Percentiles rank a stretch among this genome's conserved stretches.
phyloP scores from a whole-genome alignment of 2,888 invertebrate genomes.

The Zelleria hepariella region DNA sequence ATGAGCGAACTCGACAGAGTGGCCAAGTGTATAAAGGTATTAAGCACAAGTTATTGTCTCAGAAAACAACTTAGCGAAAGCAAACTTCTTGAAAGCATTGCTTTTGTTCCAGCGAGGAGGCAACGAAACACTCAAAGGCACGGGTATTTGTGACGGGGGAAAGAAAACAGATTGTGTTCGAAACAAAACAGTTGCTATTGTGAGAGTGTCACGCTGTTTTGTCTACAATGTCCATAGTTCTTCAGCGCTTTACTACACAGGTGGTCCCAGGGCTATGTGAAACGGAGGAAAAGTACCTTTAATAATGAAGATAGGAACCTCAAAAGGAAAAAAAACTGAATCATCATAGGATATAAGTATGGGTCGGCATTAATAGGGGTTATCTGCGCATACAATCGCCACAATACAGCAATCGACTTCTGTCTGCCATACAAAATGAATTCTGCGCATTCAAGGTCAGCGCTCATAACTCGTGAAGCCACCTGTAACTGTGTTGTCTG shows the following conservation, averaged over 20 bases:
- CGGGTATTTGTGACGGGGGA: neutral
- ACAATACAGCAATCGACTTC: no score
- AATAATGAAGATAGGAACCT: no score
- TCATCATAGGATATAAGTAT: no score
- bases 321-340: no score
- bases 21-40: constrained; percentile 16
- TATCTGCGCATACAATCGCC: no score
- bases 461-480: no score
- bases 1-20: neutral
- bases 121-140: neutral
- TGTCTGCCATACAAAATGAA: no score
- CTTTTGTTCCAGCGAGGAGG: constrained; percentile 11
- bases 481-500: no score
- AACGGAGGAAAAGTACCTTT: no score
- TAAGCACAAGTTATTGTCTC: constrained; percentile 24
- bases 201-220: neutral
- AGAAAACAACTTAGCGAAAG: constrained; percentile 26
- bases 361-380: no score
- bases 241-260: neutral
- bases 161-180: neutral
- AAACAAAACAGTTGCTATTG: neutral
- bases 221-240: neutral
- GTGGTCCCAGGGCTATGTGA: no score
- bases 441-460: no score
- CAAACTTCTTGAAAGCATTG: constrained; percentile 20